Evolutionary conservation across 2,113 vertebrate genomes (phyloP).

Genomic region (Pangasianodon hypophthalmus): DNA sequence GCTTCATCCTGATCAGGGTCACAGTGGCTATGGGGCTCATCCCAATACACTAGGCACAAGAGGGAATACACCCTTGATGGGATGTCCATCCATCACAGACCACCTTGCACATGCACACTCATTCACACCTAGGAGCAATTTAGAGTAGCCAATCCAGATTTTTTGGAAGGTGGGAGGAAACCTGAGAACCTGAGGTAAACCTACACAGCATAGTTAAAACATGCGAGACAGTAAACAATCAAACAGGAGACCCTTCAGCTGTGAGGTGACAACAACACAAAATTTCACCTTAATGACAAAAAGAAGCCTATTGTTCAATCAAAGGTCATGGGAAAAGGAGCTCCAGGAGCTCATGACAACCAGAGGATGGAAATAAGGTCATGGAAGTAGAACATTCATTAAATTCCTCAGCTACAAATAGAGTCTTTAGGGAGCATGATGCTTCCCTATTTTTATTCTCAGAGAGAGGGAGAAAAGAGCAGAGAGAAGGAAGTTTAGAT

Average conservation of each 20-base stretch:
- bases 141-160: neutral
- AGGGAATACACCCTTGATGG: neutral
- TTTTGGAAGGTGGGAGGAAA: neutral
- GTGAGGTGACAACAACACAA: neutral
- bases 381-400: conserved; percentile 38
- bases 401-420: conserved; percentile 36
- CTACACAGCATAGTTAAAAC: neutral
- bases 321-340: conserved; percentile 33
- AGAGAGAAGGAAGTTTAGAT: neutral
- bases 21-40: neutral
- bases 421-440: conserved; percentile 10
- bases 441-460: conserved; percentile 15
- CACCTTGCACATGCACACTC: too few relatives aligned
- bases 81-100: neutral
- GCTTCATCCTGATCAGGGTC: neutral
- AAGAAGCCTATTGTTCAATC: conserved; percentile 7
- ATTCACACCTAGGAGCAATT: neutral
- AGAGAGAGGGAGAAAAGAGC: neutral
- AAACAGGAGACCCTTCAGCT: neutral
- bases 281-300: neutral
- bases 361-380: conserved; percentile 34
- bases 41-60: neutral
- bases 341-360: conserved; percentile 6
- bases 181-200: neutral
- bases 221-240: neutral